Percentiles rank a stretch among this genome's conserved stretches.
Conservation (phyloP, 2,797 vertebrate species). For the Neoniphon sammara region DNA sequence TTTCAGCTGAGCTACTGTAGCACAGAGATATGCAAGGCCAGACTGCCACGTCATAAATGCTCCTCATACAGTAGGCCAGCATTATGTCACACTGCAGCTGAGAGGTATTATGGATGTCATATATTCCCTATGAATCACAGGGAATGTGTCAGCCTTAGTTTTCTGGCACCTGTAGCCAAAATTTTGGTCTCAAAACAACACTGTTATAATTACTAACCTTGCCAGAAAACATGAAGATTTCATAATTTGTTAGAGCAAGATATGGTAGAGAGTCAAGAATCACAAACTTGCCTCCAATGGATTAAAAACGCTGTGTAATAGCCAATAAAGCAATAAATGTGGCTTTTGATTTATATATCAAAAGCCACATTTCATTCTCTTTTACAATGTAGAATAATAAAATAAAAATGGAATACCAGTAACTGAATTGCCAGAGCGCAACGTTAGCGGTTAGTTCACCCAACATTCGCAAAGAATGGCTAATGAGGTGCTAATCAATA, state of each 20-base stretch:
- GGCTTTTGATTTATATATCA: background rate
- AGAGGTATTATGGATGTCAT: background rate
- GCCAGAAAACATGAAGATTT: no score
- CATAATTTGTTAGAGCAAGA: no score
- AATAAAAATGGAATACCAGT: background rate
- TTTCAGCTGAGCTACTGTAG: conserved; percentile 66
- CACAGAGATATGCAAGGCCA: conserved; percentile 27
- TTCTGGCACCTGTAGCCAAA: no score
- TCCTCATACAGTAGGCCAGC: conserved; percentile 20
- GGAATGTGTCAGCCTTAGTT: no score
- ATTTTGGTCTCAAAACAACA: no score
- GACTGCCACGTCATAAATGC: conserved; percentile 47
- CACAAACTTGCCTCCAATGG: background rate
- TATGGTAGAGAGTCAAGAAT: no score
- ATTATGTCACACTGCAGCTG: conserved; percentile 34
- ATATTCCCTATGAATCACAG: background rate
- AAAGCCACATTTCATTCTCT: background rate
- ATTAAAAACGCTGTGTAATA: background rate
- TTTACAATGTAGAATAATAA: background rate
- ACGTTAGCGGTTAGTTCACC: conserved; percentile 49
- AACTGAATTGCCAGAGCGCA: conserved; percentile 7
- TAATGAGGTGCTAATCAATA: conserved; percentile 65
- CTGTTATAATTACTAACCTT: no score
- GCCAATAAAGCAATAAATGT: background rate
- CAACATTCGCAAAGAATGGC: conserved; percentile 27